Evolutionary conservation across 2,888 invertebrate species (phyloP), one percentile per base, ranked within the genome.

Genomic region (Liopterus haemorrhoidalis): DNA sequence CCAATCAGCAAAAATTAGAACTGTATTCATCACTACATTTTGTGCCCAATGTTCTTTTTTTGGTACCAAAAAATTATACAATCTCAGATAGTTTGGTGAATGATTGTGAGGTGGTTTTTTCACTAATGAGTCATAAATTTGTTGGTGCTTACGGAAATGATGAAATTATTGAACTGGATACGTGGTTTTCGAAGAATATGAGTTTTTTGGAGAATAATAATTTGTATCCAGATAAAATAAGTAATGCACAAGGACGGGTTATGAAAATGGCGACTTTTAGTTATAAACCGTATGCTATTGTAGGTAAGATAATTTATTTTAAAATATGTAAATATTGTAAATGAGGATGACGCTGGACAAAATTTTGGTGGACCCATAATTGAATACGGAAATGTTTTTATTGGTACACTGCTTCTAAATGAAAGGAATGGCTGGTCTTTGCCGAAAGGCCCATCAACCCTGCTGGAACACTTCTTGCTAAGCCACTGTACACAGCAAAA

Each of bases 211-310:
- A 30, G 8, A 39, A 46, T 16, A 41, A 24, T 25, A 39, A 54
- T 55, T 54, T 61, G 20, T 61, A 50, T 50, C 55, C 56, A 4
- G 50, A 61, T 48, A 60, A 60, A 53, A 27, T 61, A 9, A 19
- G 15, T 3, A 46, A 60, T 47, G 54, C 63, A 46, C 41, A 56
- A 42, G 63, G 64, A 25, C 57, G 63, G 5, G 27, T 39, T 5
- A 54, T 79, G 4, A 72, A 64, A 57, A 67, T 76, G 18, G 74
- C 76, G 6, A 70, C 72, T 44, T 78, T 81, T 58, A 71, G 69
- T 22, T 81, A 81, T 55, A 73, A 73, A 54, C 80, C 80, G 0
- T 80, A 79, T 55, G 67, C 67, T n/a, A 63, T 78, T 39, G 50
- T 63, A 19, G 63, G 66, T 64, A 57, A 56, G 52, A 49, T 36